Base-by-base conservation (phyloP, 2,888 invertebrate genomes). In the Empis stercorea region DNA sequence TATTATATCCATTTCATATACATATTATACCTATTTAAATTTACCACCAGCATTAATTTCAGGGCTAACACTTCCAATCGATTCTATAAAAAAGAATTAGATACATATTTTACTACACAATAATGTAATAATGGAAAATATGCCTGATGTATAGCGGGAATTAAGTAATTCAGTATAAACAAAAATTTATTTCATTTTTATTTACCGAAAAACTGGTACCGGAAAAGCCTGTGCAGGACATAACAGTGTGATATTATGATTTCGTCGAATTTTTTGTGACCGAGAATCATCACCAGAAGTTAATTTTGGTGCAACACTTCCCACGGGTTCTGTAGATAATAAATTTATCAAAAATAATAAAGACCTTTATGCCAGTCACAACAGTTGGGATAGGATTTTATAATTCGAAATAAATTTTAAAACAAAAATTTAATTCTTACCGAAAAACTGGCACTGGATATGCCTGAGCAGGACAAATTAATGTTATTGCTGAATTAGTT, bases 401-500 rank as follows among this genome's bases (percentile, higher is more conserved):
- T 16, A 36, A 20, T 16, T 38, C 11, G 7, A 14, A 9, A 4
- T 20, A 15, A 36, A 15, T 7, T n/a, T 10, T 14, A 3, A 37
- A 23, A n/a, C 38, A 47, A 49, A 32, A 46, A 11, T 36, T 13
- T 32, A 41, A 43, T 44, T 48, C 46, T 53, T 74, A 76, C 76
- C 75, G 76, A 73, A 73, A 76, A 52, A 68, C 62, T 55, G 78
- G 78, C 59, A 80, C 76, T 55, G 84, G 84, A 66, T 76, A 81
- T 54, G 81, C 84, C 73, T 85, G 84, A 50, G 82, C 81, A 62
- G 81, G 83, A 66, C 84, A 84, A 63, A 81, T 73, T 54, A 82
- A 66, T 44, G 78, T 79, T 64, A 83, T 77, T 60, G 76, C 76
- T 55, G 78, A 78, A 57, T 75, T 76, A 54, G 73, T 75, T 54